Evolutionary conservation across 2,113 vertebrate genomes (phyloP).

Genomic region (Maccullochella peelii): DNA sequence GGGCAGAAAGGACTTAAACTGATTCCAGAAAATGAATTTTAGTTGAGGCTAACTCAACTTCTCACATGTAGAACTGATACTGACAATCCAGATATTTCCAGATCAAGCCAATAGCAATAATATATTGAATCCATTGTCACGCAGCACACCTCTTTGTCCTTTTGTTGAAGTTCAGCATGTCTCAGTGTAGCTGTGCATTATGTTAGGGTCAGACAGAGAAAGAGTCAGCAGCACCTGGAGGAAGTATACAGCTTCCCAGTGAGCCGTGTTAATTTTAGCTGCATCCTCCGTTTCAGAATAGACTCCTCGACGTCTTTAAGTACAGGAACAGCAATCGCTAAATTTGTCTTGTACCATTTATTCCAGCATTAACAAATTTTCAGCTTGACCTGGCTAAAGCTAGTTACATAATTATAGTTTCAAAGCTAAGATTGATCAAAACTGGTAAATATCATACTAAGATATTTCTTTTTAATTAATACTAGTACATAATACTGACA

Average conservation of each 20-base stretch:
- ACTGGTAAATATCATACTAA: not conserved
- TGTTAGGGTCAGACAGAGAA: constrained; percentile 23
- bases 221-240: constrained; percentile 61
- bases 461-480: not conserved
- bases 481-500: not conserved
- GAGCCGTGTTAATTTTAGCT: constrained; percentile 62
- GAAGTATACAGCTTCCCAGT: constrained; percentile 64
- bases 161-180: not conserved
- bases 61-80: not conserved
- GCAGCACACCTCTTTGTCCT: not conserved
- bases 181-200: constrained; percentile 5
- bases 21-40: not conserved
- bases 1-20: not conserved
- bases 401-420: not conserved
- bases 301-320: constrained; percentile 26
- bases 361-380: not conserved
- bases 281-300: constrained; percentile 52
- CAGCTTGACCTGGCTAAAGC: not conserved
- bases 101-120: not conserved
- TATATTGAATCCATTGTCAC: not conserved
- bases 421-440: not conserved
- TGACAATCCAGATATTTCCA: not conserved
- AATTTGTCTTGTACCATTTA: not conserved
- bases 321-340: constrained; percentile 1
- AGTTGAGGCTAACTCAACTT: not conserved